Evolutionary conservation across 2,113 vertebrate genomes (phyloP).

Genomic region (Oncorhynchus keta): DNA sequence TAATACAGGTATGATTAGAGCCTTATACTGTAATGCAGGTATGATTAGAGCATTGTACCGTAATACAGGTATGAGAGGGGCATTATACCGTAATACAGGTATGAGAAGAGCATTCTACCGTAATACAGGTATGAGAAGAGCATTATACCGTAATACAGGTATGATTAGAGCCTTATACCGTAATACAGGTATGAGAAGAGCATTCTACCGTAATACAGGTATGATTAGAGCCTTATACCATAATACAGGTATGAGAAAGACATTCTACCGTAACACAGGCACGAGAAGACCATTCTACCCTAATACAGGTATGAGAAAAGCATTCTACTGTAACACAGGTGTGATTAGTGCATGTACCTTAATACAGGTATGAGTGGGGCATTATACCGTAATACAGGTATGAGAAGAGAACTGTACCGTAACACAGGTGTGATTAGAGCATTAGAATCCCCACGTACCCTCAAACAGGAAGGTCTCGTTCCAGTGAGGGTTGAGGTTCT

Average conservation of each 20-base stretch:
- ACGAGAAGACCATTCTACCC: too few species aligned
- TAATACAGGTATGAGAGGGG: too few species aligned
- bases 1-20: too few species aligned
- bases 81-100: too few species aligned
- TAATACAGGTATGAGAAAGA: too few species aligned
- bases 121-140: constrained; percentile 52
- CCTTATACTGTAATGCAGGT: too few species aligned
- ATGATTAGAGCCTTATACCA: not conserved
- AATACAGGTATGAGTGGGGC: too few species aligned
- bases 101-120: constrained; percentile 81
- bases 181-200: constrained; percentile 69
- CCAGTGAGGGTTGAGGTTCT: constrained; percentile 98
- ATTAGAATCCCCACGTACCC: constrained; percentile 65
- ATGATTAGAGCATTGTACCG: rapidly evolving
- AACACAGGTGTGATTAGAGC: not conserved
- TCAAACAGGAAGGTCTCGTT: constrained; percentile 99
- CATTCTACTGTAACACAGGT: too few species aligned
- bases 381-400: not conserved
- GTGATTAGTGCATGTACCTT: too few species aligned
- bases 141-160: constrained; percentile 55
- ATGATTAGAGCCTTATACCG: constrained; percentile 80
- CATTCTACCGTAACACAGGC: too few species aligned
- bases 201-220: constrained; percentile 67
- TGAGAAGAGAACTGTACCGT: constrained; percentile 62
- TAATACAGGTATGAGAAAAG: too few species aligned